These are phyloP conservation scores for Champsocephalus gunnari DNA, from an alignment of 2,797 vertebrate species.

Conservation along the genomic window DNA sequence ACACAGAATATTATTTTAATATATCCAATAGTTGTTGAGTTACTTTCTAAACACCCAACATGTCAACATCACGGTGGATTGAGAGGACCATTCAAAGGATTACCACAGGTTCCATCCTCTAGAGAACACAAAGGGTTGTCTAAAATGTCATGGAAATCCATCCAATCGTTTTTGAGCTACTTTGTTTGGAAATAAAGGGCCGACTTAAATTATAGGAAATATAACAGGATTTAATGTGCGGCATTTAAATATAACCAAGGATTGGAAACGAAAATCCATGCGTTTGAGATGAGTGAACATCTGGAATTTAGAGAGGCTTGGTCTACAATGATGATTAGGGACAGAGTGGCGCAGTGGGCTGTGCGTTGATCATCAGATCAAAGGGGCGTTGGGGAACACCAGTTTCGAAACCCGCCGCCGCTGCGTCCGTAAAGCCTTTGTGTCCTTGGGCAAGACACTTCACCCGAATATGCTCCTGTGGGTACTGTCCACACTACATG, in stretches of 20 bases:
- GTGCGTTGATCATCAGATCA: too few relatives aligned
- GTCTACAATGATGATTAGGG: slow-evolving; percentile 26
- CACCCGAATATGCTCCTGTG: too few relatives aligned
- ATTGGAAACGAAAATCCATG: not conserved
- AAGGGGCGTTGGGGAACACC: too few relatives aligned
- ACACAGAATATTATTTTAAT: too few relatives aligned
- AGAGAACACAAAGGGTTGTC: not conserved
- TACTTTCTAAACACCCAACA: not conserved
- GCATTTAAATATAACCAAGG: not conserved
- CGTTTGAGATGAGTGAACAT: not conserved
- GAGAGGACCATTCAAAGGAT: too few relatives aligned
- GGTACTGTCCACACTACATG: too few relatives aligned
- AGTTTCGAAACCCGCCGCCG: too few relatives aligned
- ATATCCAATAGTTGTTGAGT: not conserved
- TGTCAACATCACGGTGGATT: not conserved
- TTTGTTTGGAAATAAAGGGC: not conserved
- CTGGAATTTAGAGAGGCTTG: slow-evolving; percentile 12
- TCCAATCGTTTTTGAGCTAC: not conserved
- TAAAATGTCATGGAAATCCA: not conserved
- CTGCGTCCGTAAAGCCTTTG: too few relatives aligned
- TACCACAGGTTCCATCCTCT: not conserved
- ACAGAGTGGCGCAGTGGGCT: too few relatives aligned
- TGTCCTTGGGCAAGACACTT: too few relatives aligned
- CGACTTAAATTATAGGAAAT: not conserved
- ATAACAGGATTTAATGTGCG: not conserved